Evolutionary conservation across 2,113 vertebrate species (phyloP), one percentile per base, ranked within the genome.

Genomic region (Psammodynastes pulverulentus): DNA sequence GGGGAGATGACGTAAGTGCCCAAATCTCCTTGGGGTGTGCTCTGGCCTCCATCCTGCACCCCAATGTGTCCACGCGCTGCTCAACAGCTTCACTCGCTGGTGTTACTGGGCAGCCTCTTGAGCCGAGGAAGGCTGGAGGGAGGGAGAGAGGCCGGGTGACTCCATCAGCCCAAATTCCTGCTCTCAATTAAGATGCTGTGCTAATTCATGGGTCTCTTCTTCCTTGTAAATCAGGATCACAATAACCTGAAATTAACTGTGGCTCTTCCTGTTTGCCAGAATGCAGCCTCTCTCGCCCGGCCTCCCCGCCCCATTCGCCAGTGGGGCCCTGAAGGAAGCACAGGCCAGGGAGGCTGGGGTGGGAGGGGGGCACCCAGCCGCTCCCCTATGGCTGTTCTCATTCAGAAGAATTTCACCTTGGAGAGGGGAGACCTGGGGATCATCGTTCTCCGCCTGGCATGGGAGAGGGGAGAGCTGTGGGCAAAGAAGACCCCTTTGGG

Each of bases 301-400:
- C 67, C 67, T 67, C 29, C 26, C 58, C n/a, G 58, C 29, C 62
- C 62, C 12, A 15, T 67, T 67, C 5, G 10, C 62, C 62, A n/a
- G 12, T 2, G 9, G 56, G 12, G 29, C 9, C 34, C 67, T 21
- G 34, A 34, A 8, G 67, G 67, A 21, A 39, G 6, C n/a, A 1
- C 67, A 19, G 15, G 67, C 67, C 67, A 6, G 62, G 67, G 17
- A 34, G 29, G 26, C 56, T 12, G n/a, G 67, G 2, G 5, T 0
- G 15, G n/a, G 5, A 0, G 5, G n/a, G 26, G 2, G 2, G 1
- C 15, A 19, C 19, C 67, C 67, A 39, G n/a, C 34, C 67, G 0
- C 67, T 79, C 67, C 19, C n/a, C 19, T 19, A 39, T 7, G 8
- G n/a, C n/a, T 39, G 6, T 79, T 19, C 67, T 19, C 34, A 8